Base-by-base conservation (phyloP, 2,888 invertebrate genomes). In the Leptinotarsa tumamoca region DNA sequence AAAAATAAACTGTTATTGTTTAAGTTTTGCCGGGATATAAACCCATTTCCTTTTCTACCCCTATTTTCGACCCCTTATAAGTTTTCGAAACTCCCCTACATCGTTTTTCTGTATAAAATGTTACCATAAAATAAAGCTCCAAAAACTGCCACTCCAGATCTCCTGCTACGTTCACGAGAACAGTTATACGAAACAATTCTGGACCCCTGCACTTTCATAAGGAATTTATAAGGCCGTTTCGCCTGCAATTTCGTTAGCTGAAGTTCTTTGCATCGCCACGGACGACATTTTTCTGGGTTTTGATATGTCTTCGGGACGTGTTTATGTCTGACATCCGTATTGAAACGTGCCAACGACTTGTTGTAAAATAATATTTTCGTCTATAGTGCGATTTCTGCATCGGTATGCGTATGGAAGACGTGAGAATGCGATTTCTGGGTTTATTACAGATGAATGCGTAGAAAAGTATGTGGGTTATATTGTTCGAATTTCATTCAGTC, bases 321-420 rank as follows among this genome's bases (percentile, higher is more conserved):
- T 63, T 63, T 43, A 63, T 63, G 63, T 43, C 43, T 63, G 63
- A 27, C 33, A 63, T 63, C 63, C 63, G 43, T 27, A 63, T 63
- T 33, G 63, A 18, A 63, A 43, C 63, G 63, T 63, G 63, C 63
- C 27, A 63, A 63, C 43, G 27, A 43, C 33, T 43, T 43, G 63
- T 43, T 63, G 63, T 63, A 63, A 63, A 63, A 63, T 63, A 63
- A 63, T 63, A 63, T 63, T 63, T 63, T 63, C 63, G 43, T 63
- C 63, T 63, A 33, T 33, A 33, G 63, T 27, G 15, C 63, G 63
- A 63, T 43, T 63, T 43, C n/a, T 43, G 63, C 63, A 63, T 63
- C 33, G 63, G 43, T 43, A 43, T 63, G 63, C 63, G 63, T 63
- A n/a, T 43, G 43, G 43, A 63, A n/a, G 17, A 43, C 63, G n/a